Base-by-base conservation (phyloP, 2,797 vertebrate species). In the Cynodonichthys magdalenae region DNA sequence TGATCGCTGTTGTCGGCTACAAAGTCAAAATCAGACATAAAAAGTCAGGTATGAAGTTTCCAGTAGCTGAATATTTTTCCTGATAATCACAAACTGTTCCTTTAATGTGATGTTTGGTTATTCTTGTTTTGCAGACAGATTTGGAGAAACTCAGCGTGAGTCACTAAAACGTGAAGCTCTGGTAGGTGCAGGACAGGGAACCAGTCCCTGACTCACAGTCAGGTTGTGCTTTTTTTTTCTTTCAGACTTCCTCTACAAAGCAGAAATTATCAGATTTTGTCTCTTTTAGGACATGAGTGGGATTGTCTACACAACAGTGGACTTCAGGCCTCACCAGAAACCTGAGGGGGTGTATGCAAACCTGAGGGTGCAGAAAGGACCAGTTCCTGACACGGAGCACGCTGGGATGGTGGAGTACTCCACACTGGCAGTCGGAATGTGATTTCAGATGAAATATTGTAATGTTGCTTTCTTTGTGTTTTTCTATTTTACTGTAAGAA, bases 371-470 rank as follows among this genome's bases (percentile, higher is more conserved):
- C 48, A 63, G 15, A 75, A 53, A 51, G 60, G 15, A 66, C 45
- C 27, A 1, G 42, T 15, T 24, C 31, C 59, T 1, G 59, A 70
- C 19, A 0, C 39, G 15, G 75, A 82, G 53, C 51, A 41, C 39
- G 59, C 74, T 69, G 89, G 83, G 57, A 78, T 19, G 27, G 92
- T 92, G 61, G 92, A 91, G 71, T 94, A 94, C 60, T 90, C 91
- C 52, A 89, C 68, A 1, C 52, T 94, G 64, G 83, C 89, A 5
- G 39, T 79, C 49, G 65, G 82, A 28, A 61, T 53, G 28, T 82
- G 41, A 86, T 55, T 49, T 44, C 24, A 20, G n/a, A 27, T 49
- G 39, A 9, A 27, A 53, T n/a, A 47, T 20, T 54, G 29, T 44
- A 46, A 54, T 18, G n/a, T 15, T 34, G 11, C 17, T 17, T 59